Conservation (phyloP, 2,888 invertebrate species). For the Acrobasis suavella region DNA sequence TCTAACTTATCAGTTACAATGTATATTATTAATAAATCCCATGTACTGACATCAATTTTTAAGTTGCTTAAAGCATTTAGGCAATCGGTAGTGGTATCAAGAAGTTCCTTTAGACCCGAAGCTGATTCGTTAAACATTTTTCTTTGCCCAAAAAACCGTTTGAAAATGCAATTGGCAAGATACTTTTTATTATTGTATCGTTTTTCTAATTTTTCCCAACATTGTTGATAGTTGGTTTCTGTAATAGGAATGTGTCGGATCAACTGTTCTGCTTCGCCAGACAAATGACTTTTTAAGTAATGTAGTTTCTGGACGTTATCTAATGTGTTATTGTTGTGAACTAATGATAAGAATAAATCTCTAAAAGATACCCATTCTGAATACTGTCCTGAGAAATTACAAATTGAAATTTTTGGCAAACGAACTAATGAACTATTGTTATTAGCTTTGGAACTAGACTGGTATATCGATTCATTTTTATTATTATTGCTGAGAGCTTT, state of each 20-base stretch:
- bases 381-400: background rate
- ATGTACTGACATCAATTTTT: conserved; percentile 1
- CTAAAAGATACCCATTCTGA: background rate
- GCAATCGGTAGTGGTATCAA: conserved; percentile 34
- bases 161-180: conserved; percentile 24
- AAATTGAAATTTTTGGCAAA: background rate
- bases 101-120: conserved; percentile 27
- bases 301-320: background rate
- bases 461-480: too few species aligned
- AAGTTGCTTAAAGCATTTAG: conserved; percentile 23
- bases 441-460: too few species aligned
- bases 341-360: background rate
- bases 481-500: too few species aligned
- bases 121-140: conserved; percentile 29
- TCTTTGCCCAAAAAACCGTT: conserved; percentile 27
- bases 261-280: background rate
- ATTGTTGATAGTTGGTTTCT: background rate
- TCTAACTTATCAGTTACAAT: conserved; percentile 12
- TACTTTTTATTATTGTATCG: background rate
- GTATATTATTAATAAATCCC: conserved; percentile 19
- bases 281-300: background rate
- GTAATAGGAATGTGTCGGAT: background rate
- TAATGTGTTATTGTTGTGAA: background rate
- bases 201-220: background rate
- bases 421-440: too few species aligned